Conservation (phyloP, 2,113 vertebrate species). For the Cynoglossus semilaevis region DNA sequence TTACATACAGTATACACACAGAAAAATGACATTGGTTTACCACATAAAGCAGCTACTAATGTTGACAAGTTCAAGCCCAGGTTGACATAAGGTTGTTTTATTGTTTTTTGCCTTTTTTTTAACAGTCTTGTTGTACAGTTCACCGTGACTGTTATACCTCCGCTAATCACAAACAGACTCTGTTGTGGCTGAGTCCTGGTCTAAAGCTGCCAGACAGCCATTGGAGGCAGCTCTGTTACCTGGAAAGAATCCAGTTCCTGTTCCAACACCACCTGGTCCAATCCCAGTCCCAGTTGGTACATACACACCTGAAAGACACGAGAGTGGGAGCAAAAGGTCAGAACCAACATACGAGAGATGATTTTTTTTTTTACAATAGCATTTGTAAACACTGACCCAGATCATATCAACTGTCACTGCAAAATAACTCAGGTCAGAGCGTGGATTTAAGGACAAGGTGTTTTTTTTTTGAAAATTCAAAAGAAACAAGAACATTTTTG, state of each 20-base stretch:
- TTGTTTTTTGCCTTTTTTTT: constrained; percentile 1
- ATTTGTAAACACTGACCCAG: constrained; percentile 42
- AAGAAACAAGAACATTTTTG: too few relatives aligned
- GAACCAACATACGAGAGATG: background rate
- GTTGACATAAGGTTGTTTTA: background rate
- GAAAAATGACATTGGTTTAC: too few relatives aligned
- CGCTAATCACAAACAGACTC: constrained; percentile 29
- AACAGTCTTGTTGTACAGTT: constrained; percentile 9
- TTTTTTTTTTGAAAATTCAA: too few relatives aligned
- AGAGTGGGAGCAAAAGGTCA: constrained; percentile 16
- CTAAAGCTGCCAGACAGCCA: constrained; percentile 20
- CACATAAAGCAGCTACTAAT: too few relatives aligned
- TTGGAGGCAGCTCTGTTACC: constrained; percentile 57
- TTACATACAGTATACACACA: too few relatives aligned
- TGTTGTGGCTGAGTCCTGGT: constrained; percentile 27
- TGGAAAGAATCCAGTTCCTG: constrained; percentile 70
- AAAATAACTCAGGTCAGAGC: constrained; percentile 24
- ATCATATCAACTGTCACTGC: constrained; percentile 46
- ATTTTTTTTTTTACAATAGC: background rate
- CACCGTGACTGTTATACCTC: background rate
- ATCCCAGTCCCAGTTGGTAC: constrained; percentile 66
- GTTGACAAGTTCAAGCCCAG: background rate
- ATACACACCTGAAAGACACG: constrained; percentile 72
- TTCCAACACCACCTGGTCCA: constrained; percentile 55
- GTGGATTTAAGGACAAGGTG: background rate